Percentiles rank a stretch among this genome's conserved stretches.
Conservation (phyloP, 1,140 invertebrate genomes). For the Protaetia brevitarsis region DNA sequence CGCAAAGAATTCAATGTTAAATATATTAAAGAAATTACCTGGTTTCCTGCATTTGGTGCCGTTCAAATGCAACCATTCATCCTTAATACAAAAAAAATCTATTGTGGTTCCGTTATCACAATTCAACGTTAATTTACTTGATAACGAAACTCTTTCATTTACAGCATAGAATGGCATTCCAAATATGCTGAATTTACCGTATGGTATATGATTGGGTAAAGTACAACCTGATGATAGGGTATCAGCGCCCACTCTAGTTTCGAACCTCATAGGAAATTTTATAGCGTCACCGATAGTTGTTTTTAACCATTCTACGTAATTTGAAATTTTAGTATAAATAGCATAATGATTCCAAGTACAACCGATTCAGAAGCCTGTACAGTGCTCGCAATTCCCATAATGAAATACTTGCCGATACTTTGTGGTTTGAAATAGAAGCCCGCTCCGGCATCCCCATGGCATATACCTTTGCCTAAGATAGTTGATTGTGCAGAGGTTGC, state of each 20-base stretch:
- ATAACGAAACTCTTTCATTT: background rate
- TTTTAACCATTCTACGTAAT: background rate
- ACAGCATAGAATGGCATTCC: background rate
- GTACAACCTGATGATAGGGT: too few relatives aligned
- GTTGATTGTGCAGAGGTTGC: background rate
- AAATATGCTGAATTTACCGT: background rate
- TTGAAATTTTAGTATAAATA: background rate
- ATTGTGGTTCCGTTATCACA: background rate
- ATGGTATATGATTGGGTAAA: background rate
- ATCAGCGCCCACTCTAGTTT: background rate
- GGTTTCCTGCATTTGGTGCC: background rate
- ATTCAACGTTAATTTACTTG: background rate
- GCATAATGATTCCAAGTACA: background rate
- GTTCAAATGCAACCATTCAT: background rate
- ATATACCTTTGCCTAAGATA: background rate
- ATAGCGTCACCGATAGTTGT: background rate
- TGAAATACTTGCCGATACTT: background rate
- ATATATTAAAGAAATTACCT: background rate
- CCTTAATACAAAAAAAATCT: background rate
- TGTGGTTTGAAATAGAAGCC: background rate
- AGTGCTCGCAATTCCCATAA: background rate
- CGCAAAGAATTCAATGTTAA: too few relatives aligned
- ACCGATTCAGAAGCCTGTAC: background rate
- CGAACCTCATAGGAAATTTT: background rate
- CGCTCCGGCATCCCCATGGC: background rate